Evolutionary conservation across 2,113 vertebrate genomes (phyloP).

Genomic region (Sigmodon hispidus): DNA sequence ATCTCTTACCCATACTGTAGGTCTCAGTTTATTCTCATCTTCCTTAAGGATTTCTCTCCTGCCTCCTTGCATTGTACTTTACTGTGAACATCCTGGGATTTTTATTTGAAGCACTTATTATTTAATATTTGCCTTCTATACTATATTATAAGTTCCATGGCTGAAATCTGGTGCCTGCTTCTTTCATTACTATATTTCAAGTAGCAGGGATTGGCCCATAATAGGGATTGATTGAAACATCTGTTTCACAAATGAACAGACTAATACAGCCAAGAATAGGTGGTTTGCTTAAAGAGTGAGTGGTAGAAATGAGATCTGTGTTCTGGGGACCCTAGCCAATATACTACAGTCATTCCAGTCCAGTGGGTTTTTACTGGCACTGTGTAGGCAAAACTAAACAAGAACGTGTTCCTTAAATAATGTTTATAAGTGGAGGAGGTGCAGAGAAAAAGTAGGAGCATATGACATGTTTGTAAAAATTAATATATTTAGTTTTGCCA

Average conservation of each 20-base stretch:
- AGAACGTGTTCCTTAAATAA: not conserved
- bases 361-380: not conserved
- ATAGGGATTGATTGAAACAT: not conserved
- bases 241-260: not conserved
- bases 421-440: not conserved
- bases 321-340: not conserved
- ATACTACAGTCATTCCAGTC: not conserved
- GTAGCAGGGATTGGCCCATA: not conserved
- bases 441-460: not conserved
- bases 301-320: not conserved
- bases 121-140: not conserved
- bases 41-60: not conserved
- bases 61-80: not conserved
- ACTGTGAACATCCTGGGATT: not conserved
- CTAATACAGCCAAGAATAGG: not conserved
- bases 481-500: not conserved
- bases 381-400: not conserved
- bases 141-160: not conserved
- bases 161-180: not conserved
- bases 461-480: not conserved
- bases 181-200: not conserved
- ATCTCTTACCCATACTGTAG: not conserved
- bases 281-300: not conserved
- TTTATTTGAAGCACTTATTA: conserved; percentile 20
- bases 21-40: not conserved